Conservation (phyloP, 2,797 vertebrate genomes). For the Coreius guichenoti region DNA sequence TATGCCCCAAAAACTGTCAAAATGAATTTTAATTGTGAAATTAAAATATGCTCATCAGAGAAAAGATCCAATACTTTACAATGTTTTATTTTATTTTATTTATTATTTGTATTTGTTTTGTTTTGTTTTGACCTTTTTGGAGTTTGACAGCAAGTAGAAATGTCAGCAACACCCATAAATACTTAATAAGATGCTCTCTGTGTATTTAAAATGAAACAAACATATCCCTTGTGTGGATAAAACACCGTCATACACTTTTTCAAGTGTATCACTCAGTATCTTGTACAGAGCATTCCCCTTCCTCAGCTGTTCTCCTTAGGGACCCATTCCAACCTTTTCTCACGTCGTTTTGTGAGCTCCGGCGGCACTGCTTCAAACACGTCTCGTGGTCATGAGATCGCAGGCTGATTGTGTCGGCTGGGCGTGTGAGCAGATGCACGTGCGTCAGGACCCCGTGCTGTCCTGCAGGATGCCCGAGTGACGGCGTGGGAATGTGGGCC, state of each 20-base stretch:
- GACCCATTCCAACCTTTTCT: constrained; percentile 49
- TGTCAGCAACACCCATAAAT: not conserved
- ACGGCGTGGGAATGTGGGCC: constrained; percentile 36
- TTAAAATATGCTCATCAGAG: not conserved
- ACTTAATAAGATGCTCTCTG: not conserved
- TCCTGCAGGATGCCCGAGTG: constrained; percentile 25
- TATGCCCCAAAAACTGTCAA: not conserved
- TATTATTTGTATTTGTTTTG: too few relatives aligned
- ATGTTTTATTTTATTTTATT: not conserved
- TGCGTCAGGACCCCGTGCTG: constrained; percentile 30
- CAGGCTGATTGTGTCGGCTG: constrained; percentile 36
- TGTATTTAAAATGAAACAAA: constrained; percentile 16
- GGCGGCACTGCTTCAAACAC: constrained; percentile 28
- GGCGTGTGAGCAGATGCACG: constrained; percentile 40
- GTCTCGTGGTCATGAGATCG: constrained; percentile 44
- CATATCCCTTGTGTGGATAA: not conserved
- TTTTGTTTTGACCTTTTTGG: not conserved
- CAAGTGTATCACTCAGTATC: constrained; percentile 2
- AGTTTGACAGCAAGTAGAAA: not conserved
- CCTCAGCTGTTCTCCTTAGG: constrained; percentile 51
- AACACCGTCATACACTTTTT: not conserved
- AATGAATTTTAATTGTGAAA: not conserved
- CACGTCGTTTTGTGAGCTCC: constrained; percentile 26
- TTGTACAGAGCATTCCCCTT: constrained; percentile 25
- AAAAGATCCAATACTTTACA: not conserved